Evolutionary conservation across 2,113 vertebrate species (phyloP), one percentile per base, ranked within the genome.

Genomic region (Garra rufa): DNA sequence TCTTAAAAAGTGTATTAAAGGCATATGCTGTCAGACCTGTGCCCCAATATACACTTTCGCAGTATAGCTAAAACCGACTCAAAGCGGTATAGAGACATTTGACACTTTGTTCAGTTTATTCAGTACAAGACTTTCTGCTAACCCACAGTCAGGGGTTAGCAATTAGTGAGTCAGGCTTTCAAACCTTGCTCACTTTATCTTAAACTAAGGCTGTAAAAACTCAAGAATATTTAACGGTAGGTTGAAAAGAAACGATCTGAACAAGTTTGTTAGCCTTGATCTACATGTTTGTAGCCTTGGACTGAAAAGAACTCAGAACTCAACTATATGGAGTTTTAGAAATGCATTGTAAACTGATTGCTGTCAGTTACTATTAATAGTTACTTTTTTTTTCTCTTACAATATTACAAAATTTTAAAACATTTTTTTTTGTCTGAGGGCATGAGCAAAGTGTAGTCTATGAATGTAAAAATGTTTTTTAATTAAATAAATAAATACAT

Each of bases 121-220:
- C 52, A 78, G 38, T 61, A 24, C 21, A 43, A 43, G 55, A 26
- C 55, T 78, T 61, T 41, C 19, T 43, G 34, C 24, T 7, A 61
- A 78, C 38, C n/a, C 38, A 43, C 76, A 61, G 52, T 71, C 74
- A 34, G 48, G 21, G 48, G 55, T 78, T 26, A 78, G 55, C 76
- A 44, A 61, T 78, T 78, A 78, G 55, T 8, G 14, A 43, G 55
- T 6, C 34, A 61, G 21, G 6, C 55, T 59, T 78, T 26, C 13
- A 61, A 61, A 41, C n/a, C 76, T 24, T 9, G 38, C 10, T 59
- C 34, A 78, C 76, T 38, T 77, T 2, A 52, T 76, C 26, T 28
- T 48, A 28, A 74, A 48, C 46, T 50, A 3, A 78, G 10, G 34
- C 52, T 59, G 13, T 52, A 28, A 30, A 76, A 28, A 76, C 26